phyloP scores from a whole-genome alignment of 2,888 invertebrate genomes.

The Rotaria socialis region DNA sequence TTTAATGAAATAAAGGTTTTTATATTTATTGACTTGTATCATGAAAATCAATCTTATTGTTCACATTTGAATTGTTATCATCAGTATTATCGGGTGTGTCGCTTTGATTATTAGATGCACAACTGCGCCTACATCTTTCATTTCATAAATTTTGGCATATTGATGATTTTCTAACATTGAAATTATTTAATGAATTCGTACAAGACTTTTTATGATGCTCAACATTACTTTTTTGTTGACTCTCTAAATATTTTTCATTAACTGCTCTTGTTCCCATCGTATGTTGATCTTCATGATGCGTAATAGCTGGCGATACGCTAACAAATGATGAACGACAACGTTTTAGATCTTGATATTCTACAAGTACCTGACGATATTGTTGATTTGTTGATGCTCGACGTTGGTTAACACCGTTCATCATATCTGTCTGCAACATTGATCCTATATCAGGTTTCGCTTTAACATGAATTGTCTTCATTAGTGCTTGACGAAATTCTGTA shows the following conservation, averaged over 20 bases:
- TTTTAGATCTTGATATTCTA: neutral
- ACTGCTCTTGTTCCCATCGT: neutral
- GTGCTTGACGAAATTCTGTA: slow-evolving; percentile 30
- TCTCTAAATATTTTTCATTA: neutral
- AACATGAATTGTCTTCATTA: neutral
- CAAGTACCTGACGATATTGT: neutral
- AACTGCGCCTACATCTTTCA: neutral
- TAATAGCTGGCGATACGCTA: neutral
- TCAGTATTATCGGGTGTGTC: neutral
- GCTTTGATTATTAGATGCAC: neutral
- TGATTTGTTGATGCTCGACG: neutral
- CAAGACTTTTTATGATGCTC: neutral
- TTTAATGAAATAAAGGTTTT: neutral
- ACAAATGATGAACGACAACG: neutral
- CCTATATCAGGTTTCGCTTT: neutral
- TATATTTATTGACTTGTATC: no score
- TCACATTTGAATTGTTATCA: neutral
- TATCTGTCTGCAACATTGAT: neutral
- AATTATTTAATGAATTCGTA: neutral
- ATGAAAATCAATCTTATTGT: neutral
- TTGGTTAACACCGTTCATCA: slow-evolving; percentile 6
- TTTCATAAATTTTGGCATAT: neutral
- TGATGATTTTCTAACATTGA: neutral
- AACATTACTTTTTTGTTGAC: neutral
- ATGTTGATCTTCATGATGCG: neutral